Conservation (phyloP, 2,888 invertebrate species). For the Acleris sparsana region DNA sequence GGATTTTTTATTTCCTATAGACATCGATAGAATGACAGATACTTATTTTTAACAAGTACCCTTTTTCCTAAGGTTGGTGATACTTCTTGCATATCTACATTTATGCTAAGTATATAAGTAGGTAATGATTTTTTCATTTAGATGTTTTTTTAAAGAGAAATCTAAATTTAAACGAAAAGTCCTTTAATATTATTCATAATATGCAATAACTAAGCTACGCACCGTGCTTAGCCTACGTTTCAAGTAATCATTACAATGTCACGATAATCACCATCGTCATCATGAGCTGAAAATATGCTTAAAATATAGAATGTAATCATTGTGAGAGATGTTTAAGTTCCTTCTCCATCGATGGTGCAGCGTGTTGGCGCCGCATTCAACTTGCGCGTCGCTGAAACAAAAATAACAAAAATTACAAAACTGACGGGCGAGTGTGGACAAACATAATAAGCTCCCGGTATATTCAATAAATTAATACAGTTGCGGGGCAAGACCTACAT, state of each 20-base stretch:
- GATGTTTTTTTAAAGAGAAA: slow-evolving; percentile 5
- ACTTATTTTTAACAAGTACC: slow-evolving; percentile 12
- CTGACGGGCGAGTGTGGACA: neutral
- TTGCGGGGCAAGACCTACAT: too few species aligned
- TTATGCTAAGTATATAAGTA: slow-evolving; percentile 15
- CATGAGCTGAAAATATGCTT: slow-evolving; percentile 17
- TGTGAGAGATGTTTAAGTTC: neutral
- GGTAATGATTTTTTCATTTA: neutral
- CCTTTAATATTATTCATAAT: slow-evolving; percentile 4
- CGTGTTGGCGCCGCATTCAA: slow-evolving; percentile 62
- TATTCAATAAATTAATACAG: too few species aligned
- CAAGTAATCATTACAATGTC: slow-evolving; percentile 18
- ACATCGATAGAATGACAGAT: neutral
- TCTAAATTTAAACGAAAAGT: slow-evolving; percentile 11
- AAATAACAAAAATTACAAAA: slow-evolving; percentile 1
- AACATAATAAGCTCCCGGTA: neutral
- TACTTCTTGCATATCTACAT: neutral
- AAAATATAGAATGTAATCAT: neutral
- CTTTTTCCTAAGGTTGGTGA: neutral
- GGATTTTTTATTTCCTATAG: neutral
- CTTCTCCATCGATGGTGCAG: slow-evolving; percentile 58
- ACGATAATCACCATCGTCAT: slow-evolving; percentile 10
- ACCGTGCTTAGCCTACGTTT: slow-evolving; percentile 12
- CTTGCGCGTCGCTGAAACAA: slow-evolving; percentile 52
- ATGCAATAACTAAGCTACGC: slow-evolving; percentile 15